Percentiles rank a stretch among this genome's conserved stretches.
Conservation (phyloP, 1,140 invertebrate genomes). For the Drosophila gunungcola region DNA sequence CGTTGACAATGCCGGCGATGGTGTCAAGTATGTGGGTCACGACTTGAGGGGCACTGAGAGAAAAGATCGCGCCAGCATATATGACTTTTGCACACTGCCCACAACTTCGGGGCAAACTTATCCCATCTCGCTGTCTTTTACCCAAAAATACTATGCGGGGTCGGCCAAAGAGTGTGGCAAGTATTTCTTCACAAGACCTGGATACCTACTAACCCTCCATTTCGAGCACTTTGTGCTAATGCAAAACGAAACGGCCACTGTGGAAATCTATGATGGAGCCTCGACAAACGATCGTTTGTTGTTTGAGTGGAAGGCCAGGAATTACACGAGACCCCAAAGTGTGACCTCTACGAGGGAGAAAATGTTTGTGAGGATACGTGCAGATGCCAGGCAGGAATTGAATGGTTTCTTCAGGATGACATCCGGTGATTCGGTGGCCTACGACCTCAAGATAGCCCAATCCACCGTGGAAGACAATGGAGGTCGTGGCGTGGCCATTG, state of each 20-base stretch:
- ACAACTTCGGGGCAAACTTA: constrained; percentile 93
- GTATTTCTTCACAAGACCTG: constrained; percentile 90
- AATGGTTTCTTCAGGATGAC: constrained; percentile 91
- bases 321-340: constrained; percentile 93
- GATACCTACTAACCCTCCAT: constrained; percentile 92
- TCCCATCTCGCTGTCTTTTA: constrained; percentile 91
- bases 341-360: constrained; percentile 91
- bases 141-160: constrained; percentile 90
- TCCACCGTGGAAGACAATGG: constrained; percentile 94
- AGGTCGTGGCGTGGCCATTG: constrained; percentile 95
- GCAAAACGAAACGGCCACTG: constrained; percentile 89
- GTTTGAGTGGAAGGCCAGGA: constrained; percentile 89
- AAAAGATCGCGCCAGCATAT: constrained; percentile 89
- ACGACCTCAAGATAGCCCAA: constrained; percentile 94
- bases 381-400: constrained; percentile 89
- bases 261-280: constrained; percentile 92
- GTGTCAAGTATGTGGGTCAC: constrained; percentile 93
- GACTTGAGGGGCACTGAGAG: constrained; percentile 90
- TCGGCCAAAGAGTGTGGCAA: constrained; percentile 89
- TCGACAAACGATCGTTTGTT: constrained; percentile 89
- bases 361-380: constrained; percentile 91
- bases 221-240: constrained; percentile 92
- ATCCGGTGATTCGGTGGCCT: constrained; percentile 91
- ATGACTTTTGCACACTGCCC: constrained; percentile 93
- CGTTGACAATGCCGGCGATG: constrained; percentile 93